Conservation (phyloP, 1,140 invertebrate genomes). For the Drosophila yakuba region DNA sequence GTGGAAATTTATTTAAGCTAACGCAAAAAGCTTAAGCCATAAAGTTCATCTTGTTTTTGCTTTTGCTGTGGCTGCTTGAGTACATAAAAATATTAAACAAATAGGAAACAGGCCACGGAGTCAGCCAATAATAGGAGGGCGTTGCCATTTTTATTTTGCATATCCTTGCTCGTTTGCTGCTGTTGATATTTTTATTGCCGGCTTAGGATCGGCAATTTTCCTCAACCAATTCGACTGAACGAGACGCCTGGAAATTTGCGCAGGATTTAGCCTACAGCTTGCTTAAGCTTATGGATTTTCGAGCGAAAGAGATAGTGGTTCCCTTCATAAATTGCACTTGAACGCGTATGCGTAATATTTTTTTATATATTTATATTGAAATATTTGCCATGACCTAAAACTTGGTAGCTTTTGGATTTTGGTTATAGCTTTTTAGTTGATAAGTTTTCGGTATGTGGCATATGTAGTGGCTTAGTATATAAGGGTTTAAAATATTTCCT, state of each 20-base stretch:
- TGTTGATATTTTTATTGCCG: slow-evolving; percentile 77
- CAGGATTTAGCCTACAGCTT: slow-evolving; percentile 39
- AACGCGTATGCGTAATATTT: slow-evolving; percentile 55
- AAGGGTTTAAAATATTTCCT: not conserved
- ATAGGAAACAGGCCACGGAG: slow-evolving; percentile 40
- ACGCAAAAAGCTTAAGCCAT: slow-evolving; percentile 54
- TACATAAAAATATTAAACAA: slow-evolving; percentile 78
- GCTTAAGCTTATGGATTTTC: slow-evolving; percentile 39
- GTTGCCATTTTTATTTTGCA: slow-evolving; percentile 18
- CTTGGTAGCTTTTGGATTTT: not conserved
- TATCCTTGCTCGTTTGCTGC: slow-evolving; percentile 30
- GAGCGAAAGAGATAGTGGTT: slow-evolving; percentile 1
- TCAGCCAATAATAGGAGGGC: slow-evolving; percentile 49
- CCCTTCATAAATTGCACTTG: slow-evolving; percentile 20
- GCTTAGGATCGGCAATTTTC: slow-evolving; percentile 58
- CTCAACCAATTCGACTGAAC: slow-evolving; percentile 18
- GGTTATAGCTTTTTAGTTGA: not conserved
- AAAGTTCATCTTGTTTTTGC: slow-evolving; percentile 62
- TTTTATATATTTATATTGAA: not conserved
- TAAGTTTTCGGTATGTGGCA: not conserved
- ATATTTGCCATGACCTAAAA: not conserved
- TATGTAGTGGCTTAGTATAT: no score
- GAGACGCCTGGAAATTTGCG: slow-evolving; percentile 47
- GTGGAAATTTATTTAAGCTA: slow-evolving; percentile 80
- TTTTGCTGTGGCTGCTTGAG: slow-evolving; percentile 18